phyloP scores from a whole-genome alignment of 2,797 vertebrate species.

The Aeoliscus strigatus region DNA sequence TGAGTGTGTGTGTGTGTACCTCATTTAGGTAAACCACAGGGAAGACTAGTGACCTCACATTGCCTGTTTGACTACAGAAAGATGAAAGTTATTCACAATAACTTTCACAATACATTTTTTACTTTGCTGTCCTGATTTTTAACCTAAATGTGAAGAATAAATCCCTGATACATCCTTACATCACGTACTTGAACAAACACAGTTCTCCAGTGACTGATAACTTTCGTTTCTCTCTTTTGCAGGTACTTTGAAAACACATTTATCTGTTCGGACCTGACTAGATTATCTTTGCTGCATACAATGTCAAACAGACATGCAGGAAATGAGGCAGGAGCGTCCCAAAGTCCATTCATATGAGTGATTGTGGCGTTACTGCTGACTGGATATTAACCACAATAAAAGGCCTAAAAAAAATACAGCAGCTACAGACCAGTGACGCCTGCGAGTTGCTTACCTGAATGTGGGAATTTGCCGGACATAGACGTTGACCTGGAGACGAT shows the following conservation, averaged over 20 bases:
- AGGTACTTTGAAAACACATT: not conserved
- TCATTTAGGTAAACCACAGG: constrained; percentile 93
- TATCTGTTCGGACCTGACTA: not conserved
- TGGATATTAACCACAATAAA: not conserved
- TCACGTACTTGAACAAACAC: too few species aligned
- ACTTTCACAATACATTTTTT: too few species aligned
- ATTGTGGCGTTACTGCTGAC: constrained; percentile 40
- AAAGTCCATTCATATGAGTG: constrained; percentile 52
- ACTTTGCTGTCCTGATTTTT: too few species aligned
- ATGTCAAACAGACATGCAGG: constrained; percentile 9
- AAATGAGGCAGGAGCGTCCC: constrained; percentile 25
- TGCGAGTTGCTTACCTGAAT: constrained; percentile 78
- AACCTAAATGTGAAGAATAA: too few species aligned
- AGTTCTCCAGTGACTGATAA: too few species aligned
- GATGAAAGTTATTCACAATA: not conserved
- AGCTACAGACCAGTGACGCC: not conserved
- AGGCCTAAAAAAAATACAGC: too few species aligned
- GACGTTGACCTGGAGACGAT: constrained; percentile 88
- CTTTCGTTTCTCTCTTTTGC: too few species aligned
- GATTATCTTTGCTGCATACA: not conserved
- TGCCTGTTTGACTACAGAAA: constrained; percentile 76
- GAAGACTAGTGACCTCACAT: constrained; percentile 79
- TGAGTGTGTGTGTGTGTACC: constrained; percentile 67
- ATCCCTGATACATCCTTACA: too few species aligned
- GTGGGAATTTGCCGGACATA: constrained; percentile 72